Evolutionary conservation across 2,113 vertebrate genomes (phyloP), one percentile per base, ranked within the genome.

Genomic region (Colossoma macropomum): DNA sequence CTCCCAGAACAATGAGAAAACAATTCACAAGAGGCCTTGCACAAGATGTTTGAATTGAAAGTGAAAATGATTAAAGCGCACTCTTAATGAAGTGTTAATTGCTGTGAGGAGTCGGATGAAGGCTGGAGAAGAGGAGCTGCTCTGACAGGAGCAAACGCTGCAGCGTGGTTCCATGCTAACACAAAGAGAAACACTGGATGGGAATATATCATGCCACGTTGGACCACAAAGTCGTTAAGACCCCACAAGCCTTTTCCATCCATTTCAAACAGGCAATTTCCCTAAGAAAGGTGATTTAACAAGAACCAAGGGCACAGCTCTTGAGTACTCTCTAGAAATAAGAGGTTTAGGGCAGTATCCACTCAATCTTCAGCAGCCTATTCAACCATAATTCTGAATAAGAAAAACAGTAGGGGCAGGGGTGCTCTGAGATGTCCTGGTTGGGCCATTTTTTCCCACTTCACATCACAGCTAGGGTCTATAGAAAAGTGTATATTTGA

Each of bases 41-140:
- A 68, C 83, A 87, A 84, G 83, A 82, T 84, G 87, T 72, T 85
- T 86, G 84, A 88, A 87, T 82, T 86, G 88, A 87, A 89, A 87
- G 81, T 87, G 84, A 84, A 89, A 89, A 88, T 88, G 87, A 88
- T 87, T 84, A 87, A 89, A 87, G 87, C 84, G 85, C 81, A 84
- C 73, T 84, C 82, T 83, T 88, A 89, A 88, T 89, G 80, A 89
- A 88, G 87, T 88, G 88, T 88, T 89, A 89, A 89, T 88, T 89
- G 87, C 87, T 86, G 79, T 34, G 82, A 89, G 84, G 83, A 88
- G 86, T 74, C 78, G 70, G 68, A 82, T 71, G 68, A 80, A 85
- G 80, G 77, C 56, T 84, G 83, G 76, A 84, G 79, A 77, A 84
- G 79, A 70, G 28, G 48, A 77, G 75, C 66, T 72, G 79, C 75